phyloP scores from a whole-genome alignment of 2,888 invertebrate species.

The Nomada ruficornis region DNA sequence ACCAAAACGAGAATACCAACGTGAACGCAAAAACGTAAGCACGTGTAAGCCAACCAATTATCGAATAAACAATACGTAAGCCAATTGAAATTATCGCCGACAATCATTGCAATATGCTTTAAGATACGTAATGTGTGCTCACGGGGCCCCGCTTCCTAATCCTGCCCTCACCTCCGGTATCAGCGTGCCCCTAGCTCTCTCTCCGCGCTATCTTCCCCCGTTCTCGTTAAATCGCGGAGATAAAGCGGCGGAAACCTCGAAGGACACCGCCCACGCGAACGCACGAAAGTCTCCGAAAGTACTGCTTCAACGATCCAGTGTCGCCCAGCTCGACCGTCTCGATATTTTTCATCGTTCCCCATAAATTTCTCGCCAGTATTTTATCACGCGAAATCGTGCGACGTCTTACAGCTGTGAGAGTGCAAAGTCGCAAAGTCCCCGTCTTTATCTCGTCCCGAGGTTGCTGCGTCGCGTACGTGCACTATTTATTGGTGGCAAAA shows the following conservation, averaged over 20 bases:
- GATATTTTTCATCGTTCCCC: slow-evolving; percentile 1
- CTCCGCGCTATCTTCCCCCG: background rate
- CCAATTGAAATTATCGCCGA: slow-evolving; percentile 63
- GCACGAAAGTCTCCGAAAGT: slow-evolving; percentile 4
- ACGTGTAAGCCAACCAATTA: slow-evolving; percentile 64
- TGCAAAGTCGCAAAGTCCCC: no score
- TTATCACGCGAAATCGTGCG: background rate
- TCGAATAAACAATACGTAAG: background rate
- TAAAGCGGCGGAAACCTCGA: background rate
- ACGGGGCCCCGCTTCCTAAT: slow-evolving; percentile 70
- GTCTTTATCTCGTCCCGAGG: no score
- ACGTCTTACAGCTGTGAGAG: no score
- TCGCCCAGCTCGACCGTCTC: slow-evolving; percentile 8
- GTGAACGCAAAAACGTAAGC: slow-evolving; percentile 49
- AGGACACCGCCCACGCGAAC: background rate
- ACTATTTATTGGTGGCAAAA: no score
- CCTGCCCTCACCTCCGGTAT: slow-evolving; percentile 30
- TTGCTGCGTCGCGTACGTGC: no score
- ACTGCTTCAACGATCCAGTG: slow-evolving; percentile 15
- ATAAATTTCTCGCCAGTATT: slow-evolving; percentile 28
- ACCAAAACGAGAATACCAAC: slow-evolving; percentile 41
- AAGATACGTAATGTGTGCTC: slow-evolving; percentile 73
- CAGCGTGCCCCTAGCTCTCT: slow-evolving; percentile 18
- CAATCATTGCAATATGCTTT: slow-evolving; percentile 73
- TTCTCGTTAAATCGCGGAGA: background rate